A percentile compares a stretch with the other conserved stretches of the same genome.
phyloP scores from a whole-genome alignment of 2,888 invertebrate genomes.

The Gari tellinella region DNA sequence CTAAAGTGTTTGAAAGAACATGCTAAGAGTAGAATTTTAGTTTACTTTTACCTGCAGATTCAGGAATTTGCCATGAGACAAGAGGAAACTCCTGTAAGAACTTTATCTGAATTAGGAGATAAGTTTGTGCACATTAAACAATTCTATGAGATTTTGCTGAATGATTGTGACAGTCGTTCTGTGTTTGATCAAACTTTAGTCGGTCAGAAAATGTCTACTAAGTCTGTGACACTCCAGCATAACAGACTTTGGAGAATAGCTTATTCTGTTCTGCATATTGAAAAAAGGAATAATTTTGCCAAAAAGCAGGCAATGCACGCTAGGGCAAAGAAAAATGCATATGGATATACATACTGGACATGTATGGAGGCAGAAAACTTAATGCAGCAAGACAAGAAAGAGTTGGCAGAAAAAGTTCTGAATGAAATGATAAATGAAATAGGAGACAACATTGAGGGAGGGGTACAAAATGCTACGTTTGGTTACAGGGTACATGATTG shows the following conservation, averaged over 20 bases:
- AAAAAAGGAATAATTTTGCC: conserved; percentile 22
- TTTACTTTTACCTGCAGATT: no score
- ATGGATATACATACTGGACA: conserved; percentile 33
- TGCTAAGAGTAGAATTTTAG: conserved; percentile 7
- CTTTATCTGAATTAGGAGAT: not conserved
- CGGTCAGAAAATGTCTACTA: not conserved
- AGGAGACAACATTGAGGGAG: conserved; percentile 8
- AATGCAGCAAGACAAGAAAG: conserved; percentile 15
- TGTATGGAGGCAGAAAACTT: conserved; percentile 28
- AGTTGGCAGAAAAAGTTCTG: conserved; percentile 10
- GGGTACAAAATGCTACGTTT: conserved; percentile 6
- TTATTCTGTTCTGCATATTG: conserved; percentile 9
- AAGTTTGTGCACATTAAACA: conserved; percentile 27
- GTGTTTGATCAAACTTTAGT: no score
- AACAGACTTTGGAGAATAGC: conserved; percentile 20
- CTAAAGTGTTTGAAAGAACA: conserved; percentile 2
- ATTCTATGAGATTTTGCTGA: conserved; percentile 18
- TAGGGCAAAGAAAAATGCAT: conserved; percentile 10
- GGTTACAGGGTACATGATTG: conserved; percentile 9
- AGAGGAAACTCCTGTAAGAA: no score
- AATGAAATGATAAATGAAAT: not conserved
- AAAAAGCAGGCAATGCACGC: conserved; percentile 18
- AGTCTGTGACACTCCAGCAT: not conserved
- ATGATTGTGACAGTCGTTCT: not conserved
- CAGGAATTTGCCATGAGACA: no score